These are phyloP conservation scores for Margarornis squamiger DNA, from an alignment of 2,797 vertebrate species.

Conservation along the genomic window DNA sequence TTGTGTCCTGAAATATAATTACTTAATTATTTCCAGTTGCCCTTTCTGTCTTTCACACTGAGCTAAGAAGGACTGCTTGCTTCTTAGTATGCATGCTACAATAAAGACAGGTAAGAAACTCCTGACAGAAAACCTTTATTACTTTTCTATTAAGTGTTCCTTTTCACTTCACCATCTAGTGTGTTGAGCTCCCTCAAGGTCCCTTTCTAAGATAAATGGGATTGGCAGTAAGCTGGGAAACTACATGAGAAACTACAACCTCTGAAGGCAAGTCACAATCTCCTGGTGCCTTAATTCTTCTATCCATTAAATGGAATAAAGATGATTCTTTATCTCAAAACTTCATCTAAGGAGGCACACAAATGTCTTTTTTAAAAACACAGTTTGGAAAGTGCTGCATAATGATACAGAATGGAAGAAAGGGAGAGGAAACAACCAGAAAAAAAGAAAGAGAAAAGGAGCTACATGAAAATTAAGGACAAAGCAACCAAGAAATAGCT, in stretches of 20 bases:
- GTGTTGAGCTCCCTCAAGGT: not conserved
- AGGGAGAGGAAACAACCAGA: not conserved
- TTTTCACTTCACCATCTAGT: not conserved
- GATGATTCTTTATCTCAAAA: not conserved
- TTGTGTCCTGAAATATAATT: not conserved
- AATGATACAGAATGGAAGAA: not conserved
- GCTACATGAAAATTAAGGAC: not conserved
- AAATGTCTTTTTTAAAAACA: not conserved
- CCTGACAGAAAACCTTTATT: constrained; percentile 38
- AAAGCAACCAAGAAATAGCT: not conserved
- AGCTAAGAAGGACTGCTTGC: not conserved
- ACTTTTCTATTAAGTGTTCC: not conserved
- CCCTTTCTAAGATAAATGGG: not conserved
- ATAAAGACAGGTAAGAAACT: not conserved
- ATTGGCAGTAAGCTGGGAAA: not conserved
- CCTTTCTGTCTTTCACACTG: not conserved
- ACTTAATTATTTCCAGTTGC: not conserved
- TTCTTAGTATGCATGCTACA: not conserved
- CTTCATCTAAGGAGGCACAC: not conserved
- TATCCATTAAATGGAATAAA: not conserved
- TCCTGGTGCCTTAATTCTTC: not conserved
- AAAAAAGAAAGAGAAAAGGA: not conserved
- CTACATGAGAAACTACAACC: not conserved
- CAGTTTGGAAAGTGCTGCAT: not conserved
- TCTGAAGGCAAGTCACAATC: not conserved